Evolutionary conservation across 1,140 invertebrate species (phyloP).

Genomic region (Drusus annulatus): DNA sequence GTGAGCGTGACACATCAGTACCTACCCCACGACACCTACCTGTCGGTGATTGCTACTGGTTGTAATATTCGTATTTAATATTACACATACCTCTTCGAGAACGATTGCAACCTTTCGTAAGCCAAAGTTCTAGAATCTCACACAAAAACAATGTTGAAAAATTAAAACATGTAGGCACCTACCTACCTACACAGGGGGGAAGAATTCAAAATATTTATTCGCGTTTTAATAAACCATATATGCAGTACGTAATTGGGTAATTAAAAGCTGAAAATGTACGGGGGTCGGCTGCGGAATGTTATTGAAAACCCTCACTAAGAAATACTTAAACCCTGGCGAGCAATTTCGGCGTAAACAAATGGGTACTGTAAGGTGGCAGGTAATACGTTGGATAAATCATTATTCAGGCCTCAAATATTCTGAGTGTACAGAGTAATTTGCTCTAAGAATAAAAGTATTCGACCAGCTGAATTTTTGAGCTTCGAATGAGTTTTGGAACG

Average conservation of each 20-base stretch:
- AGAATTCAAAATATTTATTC: slow-evolving; percentile 49
- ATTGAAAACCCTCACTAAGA: slow-evolving; percentile 51
- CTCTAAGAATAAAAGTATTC: not conserved
- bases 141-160: no score
- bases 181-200: not conserved
- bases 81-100: no score
- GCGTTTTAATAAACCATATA: slow-evolving; percentile 54
- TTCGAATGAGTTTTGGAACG: not conserved
- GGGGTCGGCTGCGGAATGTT: slow-evolving; percentile 48
- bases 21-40: not conserved
- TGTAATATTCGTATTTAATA: no score
- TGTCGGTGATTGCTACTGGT: no score
- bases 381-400: not conserved
- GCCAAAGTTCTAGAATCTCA: not conserved
- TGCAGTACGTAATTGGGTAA: slow-evolving; percentile 56
- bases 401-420: no score
- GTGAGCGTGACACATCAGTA: slow-evolving; percentile 12
- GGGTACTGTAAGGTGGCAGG: not conserved
- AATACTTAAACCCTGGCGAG: slow-evolving; percentile 24
- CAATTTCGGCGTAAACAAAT: not conserved
- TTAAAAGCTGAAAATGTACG: slow-evolving; percentile 55
- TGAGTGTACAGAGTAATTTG: not conserved
- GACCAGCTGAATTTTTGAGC: slow-evolving; percentile 1
- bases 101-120: not conserved
- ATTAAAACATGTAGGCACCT: no score